Evolutionary conservation across 2,113 vertebrate genomes (phyloP), one percentile per base, ranked within the genome.

Genomic region (Arenaria interpres): DNA sequence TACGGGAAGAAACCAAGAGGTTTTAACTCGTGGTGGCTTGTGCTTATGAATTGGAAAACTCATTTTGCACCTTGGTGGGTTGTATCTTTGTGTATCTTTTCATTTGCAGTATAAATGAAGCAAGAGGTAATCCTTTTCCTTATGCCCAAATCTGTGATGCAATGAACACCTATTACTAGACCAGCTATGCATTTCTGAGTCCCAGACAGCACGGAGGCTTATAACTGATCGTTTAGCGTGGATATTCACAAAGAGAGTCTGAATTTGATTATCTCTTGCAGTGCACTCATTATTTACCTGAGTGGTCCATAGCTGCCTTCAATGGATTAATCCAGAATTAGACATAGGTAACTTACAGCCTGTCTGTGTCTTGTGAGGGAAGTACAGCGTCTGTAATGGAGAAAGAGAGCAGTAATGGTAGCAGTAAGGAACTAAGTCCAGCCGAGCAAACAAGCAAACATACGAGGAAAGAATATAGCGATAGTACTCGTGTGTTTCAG

Each of bases 1-100:
- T 69, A 15, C n/a, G 74, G 50, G 35, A 78, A 93, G 91, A 81
- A 68, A 88, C 75, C 45, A 32, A 87, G 91, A 92, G 89, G 89
- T 82, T 97, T 97, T 97, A 96, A 97, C 97, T 94, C 92, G 6
- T 19, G 64, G 18, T 85, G 78, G 57, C 71, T 97, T 90, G 63
- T 82, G 93, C 92, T 74, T 32, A 81, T 85, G 81, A 89, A 91
- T 77, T 45, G 39, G 77, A 95, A 89, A 89, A 77, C 83, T 93
- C 69, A 41, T 66, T 88, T 73, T 96, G 95, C 93, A 96, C 97
- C 95, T 95, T 51, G 94, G 90, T 79, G 91, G 85, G 77, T 95
- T 86, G 90, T 95, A 74, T 88, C 86, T 88, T 66, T 66, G n/a
- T n/a, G 92, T 14, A 69, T 85, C 60, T 73, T 97, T 96, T 78